phyloP scores from a whole-genome alignment of 2,113 vertebrate species.

The Bubo scandiacus region DNA sequence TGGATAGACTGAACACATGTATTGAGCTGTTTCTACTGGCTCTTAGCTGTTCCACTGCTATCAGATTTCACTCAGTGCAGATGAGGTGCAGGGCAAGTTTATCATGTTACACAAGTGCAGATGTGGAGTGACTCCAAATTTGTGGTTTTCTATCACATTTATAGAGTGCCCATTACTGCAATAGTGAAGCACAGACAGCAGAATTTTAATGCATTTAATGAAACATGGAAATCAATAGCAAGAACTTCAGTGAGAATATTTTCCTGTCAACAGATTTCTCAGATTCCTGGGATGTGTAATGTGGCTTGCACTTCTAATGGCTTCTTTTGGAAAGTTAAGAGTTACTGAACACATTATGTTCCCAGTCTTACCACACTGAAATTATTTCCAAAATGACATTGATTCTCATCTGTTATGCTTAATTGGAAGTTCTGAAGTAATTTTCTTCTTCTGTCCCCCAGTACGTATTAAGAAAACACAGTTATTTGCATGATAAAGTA shows the following conservation, averaged over 20 bases:
- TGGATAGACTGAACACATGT: not conserved
- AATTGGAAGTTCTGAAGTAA: constrained; percentile 32
- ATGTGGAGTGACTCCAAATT: not conserved
- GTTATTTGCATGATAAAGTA: constrained; percentile 42
- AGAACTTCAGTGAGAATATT: not conserved
- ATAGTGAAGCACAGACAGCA: not conserved
- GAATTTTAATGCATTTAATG: constrained; percentile 7
- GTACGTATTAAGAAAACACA: constrained; percentile 19
- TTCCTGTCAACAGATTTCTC: not conserved
- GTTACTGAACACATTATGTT: not conserved
- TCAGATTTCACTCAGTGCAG: not conserved
- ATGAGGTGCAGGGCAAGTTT: not conserved
- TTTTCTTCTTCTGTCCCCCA: not conserved
- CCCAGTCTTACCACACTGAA: not conserved
- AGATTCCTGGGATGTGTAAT: not conserved
- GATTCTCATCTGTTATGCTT: constrained; percentile 29
- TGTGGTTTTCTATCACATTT: not conserved
- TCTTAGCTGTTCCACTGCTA: not conserved
- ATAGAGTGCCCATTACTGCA: not conserved
- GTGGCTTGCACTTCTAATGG: not conserved
- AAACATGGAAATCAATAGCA: constrained; percentile 6
- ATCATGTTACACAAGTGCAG: not conserved
- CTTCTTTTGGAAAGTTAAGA: not conserved
- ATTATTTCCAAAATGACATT: constrained; percentile 9
- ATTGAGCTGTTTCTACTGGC: not conserved